Conservation (phyloP, 2,888 invertebrate genomes). For the Watsonalla cultraria region DNA sequence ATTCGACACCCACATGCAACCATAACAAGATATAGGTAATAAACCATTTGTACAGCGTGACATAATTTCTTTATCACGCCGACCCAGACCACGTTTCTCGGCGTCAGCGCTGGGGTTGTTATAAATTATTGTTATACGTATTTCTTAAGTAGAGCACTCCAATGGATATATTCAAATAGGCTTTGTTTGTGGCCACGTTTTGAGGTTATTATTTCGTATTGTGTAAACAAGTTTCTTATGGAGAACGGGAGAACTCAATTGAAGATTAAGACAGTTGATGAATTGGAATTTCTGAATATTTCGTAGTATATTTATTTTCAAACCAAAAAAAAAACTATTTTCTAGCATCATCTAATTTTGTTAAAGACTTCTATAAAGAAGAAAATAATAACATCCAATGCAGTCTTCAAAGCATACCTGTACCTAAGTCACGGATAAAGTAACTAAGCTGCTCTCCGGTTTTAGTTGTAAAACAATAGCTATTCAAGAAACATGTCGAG, state of each 20-base stretch:
- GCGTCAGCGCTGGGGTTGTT: slow-evolving; percentile 47
- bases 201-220: neutral
- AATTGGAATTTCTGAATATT: too few species aligned
- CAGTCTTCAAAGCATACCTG: too few species aligned
- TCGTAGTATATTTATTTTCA: too few species aligned
- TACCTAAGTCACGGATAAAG: too few species aligned
- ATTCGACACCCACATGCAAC: neutral
- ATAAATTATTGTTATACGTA: slow-evolving; percentile 53
- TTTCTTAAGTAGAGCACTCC: slow-evolving; percentile 16
- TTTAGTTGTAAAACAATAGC: too few species aligned
- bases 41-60: slow-evolving; percentile 25
- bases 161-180: neutral
- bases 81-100: slow-evolving; percentile 55
- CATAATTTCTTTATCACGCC: slow-evolving; percentile 69
- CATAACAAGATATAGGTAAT: neutral
- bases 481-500: too few species aligned
- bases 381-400: too few species aligned
- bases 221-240: neutral
- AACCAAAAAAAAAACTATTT: too few species aligned
- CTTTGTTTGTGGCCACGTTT: neutral
- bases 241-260: neutral
- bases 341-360: too few species aligned
- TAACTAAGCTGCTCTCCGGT: too few species aligned
- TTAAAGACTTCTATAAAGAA: too few species aligned
- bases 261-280: too few species aligned